Conservation (phyloP, 2,113 vertebrate species). For the Poecile atricapillus region DNA sequence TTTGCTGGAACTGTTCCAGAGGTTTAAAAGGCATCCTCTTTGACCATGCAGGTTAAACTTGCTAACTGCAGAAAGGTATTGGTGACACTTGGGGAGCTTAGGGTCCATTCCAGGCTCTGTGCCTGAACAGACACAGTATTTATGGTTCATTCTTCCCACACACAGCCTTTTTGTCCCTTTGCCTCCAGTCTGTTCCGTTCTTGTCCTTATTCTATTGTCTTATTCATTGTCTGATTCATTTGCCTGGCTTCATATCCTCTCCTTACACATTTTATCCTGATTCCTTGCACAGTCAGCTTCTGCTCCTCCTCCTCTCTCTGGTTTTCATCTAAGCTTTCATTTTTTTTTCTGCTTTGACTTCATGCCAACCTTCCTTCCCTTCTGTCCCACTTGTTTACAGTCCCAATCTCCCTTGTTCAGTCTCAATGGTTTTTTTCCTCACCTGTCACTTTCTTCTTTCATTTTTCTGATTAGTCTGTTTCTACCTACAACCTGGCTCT, state of each 20-base stretch:
- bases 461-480: not conserved
- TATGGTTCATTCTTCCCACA: not conserved
- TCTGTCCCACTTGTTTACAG: not conserved
- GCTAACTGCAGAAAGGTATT: not conserved
- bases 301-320: not conserved
- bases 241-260: not conserved
- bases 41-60: not conserved
- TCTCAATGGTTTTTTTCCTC: not conserved
- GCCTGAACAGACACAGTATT: not conserved
- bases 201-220: not conserved
- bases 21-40: not conserved
- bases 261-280: fast-evolving
- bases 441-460: not conserved
- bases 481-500: not conserved
- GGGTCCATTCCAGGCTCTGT: not conserved
- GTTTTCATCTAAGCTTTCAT: not conserved
- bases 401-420: not conserved
- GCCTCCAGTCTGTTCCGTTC: not conserved
- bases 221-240: not conserved
- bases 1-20: not conserved
- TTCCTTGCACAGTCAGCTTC: not conserved
- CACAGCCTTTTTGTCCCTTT: not conserved
- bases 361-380: not conserved
- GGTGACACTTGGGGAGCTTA: not conserved
- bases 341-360: not conserved